Base-by-base conservation (phyloP, 2,888 invertebrate genomes). In the Heliconius sara region DNA sequence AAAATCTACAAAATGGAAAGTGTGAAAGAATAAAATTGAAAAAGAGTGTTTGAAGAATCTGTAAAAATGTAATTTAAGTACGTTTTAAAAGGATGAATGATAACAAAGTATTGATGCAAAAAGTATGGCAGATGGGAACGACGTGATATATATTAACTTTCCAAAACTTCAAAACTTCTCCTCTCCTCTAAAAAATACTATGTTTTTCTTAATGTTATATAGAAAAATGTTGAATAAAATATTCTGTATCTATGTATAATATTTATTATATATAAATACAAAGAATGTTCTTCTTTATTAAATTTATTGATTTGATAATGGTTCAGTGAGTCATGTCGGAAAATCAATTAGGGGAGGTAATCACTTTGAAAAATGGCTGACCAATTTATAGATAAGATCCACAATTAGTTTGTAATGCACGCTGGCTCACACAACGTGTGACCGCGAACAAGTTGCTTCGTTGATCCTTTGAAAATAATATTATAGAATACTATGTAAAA, bases 331-430 rank as follows among this genome's bases (percentile, higher is more conserved):
- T 76, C 78, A 76, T 74, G 77, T 66, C 63, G 12, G 65, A 67
- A 75, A 80, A 82, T 79, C 77, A 80, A 82, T 82, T 80, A 82
- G 63, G 66, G 76, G 12, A 66, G 66, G 57, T 72, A 74, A 67
- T 78, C 63, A 70, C 70, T 80, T 63, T 80, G 52, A 66, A 80
- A 79, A 81, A 82, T 82, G 73, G 73, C 77, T 75, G 78, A 79
- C 47, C 79, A 80, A 81, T 81, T 83, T 66, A 72, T 78, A 78
- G 83, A 83, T 83, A 83, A 75, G 71, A 79, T 80, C 80, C 52
- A 16, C 80, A 82, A 83, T 81, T 81, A 82, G 77, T 81, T 81
- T 78, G 80, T 83, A 80, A 82, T 82, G 76, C 75, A 57, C 25
- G 66, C 70, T 79, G 67, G 67, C 66, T 71, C 73, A 66, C 76